Base-by-base conservation (phyloP, 2,888 invertebrate species). In the Stenchaetothrips biformis region DNA sequence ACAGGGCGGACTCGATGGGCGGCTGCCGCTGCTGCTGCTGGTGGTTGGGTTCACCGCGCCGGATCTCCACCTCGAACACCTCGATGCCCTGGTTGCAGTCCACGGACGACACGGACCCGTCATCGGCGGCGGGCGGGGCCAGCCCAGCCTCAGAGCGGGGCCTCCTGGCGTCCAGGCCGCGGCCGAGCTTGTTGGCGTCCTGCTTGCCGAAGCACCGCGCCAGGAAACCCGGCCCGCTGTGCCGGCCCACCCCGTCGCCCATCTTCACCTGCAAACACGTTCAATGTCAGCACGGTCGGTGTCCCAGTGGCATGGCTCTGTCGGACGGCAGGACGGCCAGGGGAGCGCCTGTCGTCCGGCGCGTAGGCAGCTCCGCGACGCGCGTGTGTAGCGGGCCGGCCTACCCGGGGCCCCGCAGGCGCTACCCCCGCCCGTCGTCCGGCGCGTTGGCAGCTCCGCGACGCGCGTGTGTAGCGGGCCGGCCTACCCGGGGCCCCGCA, bases 61-160 rank as follows among this genome's bases (percentile, higher is more conserved):
- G 67, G 21, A 74, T 25, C 67, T 74, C 67, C 25, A 74, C 67
- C 67, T 74, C 67, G 67, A 74, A 74, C 67, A 74, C 67, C 67
- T 74, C 67, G 67, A 74, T 74, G 67, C 67, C 67, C 8, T 25
- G 67, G 67, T 74, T 74, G 67, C 53, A 53, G 53, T 53, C 53
- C 16, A 13, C 53, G 21, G 67, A 74, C 21, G 67, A 74, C 25
- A 74, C 21, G 67, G 67, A 74, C 25, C 25, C 0, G 67, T 11
- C 37, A 4, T 37, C 37, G 37, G 37, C 67, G 67, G 11, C 67
- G 21, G 25, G 25, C 13, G 4, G 13, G 53, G 13, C 67, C 25
- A 21, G 67, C 13, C 53, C 53, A 13, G 13, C 18, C 53, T 53
- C 53, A 7, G 53, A 2, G 53, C 53, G 53, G 16, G 53, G 6